Evolutionary conservation across 2,797 vertebrate genomes (phyloP).

Genomic region (Manis pentadactyla): DNA sequence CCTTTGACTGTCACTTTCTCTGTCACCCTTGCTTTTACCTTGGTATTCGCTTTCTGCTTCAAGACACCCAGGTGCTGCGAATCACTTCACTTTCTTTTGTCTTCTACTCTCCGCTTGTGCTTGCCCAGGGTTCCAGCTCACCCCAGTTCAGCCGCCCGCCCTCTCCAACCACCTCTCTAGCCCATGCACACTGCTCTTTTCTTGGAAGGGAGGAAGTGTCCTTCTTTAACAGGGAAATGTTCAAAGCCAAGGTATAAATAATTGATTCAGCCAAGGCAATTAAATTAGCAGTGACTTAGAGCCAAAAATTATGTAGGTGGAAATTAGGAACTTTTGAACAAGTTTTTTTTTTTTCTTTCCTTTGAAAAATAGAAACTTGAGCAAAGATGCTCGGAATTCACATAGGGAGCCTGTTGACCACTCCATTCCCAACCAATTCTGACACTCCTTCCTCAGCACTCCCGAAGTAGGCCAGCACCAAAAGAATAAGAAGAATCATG

Average conservation of each 20-base stretch:
- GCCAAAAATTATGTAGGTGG: neutral
- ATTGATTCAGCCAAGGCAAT: neutral
- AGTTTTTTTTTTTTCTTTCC: neutral
- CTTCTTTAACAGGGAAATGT: neutral
- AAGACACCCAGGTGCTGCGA: neutral
- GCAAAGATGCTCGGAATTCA: neutral
- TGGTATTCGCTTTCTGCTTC: neutral
- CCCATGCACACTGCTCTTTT: neutral
- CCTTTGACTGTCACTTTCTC: neutral
- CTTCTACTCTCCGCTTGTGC: neutral
- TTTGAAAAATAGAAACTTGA: neutral
- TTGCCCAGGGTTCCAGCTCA: neutral
- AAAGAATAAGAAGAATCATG: neutral
- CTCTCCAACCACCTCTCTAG: accelerated
- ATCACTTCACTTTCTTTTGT: neutral
- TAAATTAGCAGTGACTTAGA: neutral
- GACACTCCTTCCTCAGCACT: accelerated
- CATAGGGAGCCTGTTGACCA: neutral
- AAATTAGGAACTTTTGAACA: neutral
- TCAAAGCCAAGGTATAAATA: neutral
- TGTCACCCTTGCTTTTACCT: neutral
- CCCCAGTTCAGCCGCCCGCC: neutral
- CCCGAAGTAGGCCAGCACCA: neutral
- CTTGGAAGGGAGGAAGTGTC: neutral
- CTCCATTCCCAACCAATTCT: accelerated